Base-by-base conservation (phyloP, 2,888 invertebrate genomes). In the Physocephala rufipes region DNA sequence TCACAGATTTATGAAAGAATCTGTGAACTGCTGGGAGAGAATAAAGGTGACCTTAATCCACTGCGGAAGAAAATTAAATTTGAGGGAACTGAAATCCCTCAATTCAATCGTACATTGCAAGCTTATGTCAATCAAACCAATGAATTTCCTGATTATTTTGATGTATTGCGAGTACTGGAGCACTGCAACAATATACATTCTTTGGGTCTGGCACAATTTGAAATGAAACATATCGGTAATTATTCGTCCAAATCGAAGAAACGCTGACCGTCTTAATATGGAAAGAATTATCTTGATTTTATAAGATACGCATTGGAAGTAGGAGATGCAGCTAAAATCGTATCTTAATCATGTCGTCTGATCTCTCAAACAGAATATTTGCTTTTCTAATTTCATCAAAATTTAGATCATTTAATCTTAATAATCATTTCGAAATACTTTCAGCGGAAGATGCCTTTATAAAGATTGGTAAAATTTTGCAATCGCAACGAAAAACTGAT, bases 381-480 rank as follows among this genome's bases (percentile, higher is more conserved):
- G 5, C 9, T 53, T 12, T 53, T 53, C 21, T n/a, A 12, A 49
- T n/a, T n/a, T n/a, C n/a, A n/a, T n/a, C n/a, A n/a, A n/a, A n/a
- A n/a, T n/a, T n/a, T n/a, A 16, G n/a, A 5, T 49, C n/a, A n/a
- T 49, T 5, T 5, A 49, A n/a, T n/a, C 9, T 21, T 12, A 49
- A 28, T 2, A 26, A 58, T 58, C 26, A 1, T 59, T 15, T n/a
- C 12, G 45, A 82, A 83, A 51, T 68, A 71, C 74, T 77, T 79
- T 26, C 83, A 89, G 91, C 92, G 3, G 87, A 89, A 75, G 90
- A 90, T 78, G 88, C 91, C 24, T 92, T 92, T 78, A 86, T 87
- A 53, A 89, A 90, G 80, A 90, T 92, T 74, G 92, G 92, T 0
- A 89, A 88, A 74, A 87, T 89, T 78, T 82, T 92, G 53, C 90